Evolutionary conservation across 2,797 vertebrate species (phyloP), one percentile per base, ranked within the genome.

Genomic region (Darevskia mixta): DNA sequence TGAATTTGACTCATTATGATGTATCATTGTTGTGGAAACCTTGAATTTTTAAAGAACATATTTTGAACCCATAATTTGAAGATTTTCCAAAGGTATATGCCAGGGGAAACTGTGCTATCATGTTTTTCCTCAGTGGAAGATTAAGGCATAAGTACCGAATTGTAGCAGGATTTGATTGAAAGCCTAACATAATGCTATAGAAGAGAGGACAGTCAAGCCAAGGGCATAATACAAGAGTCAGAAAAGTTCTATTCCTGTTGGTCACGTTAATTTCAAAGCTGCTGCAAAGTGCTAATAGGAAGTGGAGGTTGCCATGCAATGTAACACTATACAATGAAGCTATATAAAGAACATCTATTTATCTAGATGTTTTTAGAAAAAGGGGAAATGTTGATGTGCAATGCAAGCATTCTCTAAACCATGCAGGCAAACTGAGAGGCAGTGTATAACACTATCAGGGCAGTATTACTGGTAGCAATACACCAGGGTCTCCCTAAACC

Each of bases 21-120:
- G 13, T 11, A 32, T n/a, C 43, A 32, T 4, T 69, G 29, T 35
- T 32, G 38, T 11, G 27, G 81, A 27, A 83, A 41, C 75, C 38
- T 71, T 17, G n/a, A 17, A 90, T 64, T 35, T 87, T 92, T 78
- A 67, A 78, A 41, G 35, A 35, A 86, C 72, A 73, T 55, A 55
- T 92, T 94, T 85, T 55, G 90, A 94, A 90, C 0, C 0, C 64
- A n/a, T 89, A 71, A 76, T 94, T 94, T 79, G 66, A 80, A 90
- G n/a, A 80, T 86, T 29, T 83, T 84, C 81, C 80, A 92, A 87
- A 88, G 80, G 49, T 23, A 45, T 85, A 92, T 92, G 82, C 73
- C 87, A 82, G 85, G 87, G 61, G 88, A 92, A 89, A 82, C 78
- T 83, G 55, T 86, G 71, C 45, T 91, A 87, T 90, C 87, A 75